A percentile compares a stretch with the other conserved stretches of the same genome.
phyloP scores from a whole-genome alignment of 2,797 vertebrate species.

The Gobio occitaniae region DNA sequence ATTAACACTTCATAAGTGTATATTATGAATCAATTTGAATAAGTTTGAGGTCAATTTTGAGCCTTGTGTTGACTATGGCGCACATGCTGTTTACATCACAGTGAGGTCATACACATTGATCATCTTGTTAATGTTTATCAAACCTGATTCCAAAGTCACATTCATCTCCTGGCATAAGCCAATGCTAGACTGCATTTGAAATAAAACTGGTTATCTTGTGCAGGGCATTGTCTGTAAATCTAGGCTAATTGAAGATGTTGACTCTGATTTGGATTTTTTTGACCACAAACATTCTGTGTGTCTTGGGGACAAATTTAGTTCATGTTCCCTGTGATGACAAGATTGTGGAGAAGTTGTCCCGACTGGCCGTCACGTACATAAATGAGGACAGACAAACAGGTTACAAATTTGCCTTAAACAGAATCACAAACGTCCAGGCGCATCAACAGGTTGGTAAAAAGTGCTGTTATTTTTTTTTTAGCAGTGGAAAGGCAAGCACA shows the following conservation, averaged over 20 bases:
- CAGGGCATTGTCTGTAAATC: not conserved
- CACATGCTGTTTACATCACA: slow-evolving; percentile 21
- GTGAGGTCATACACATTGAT: slow-evolving; percentile 20
- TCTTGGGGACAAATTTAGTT: slow-evolving; percentile 66
- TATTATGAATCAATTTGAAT: not conserved
- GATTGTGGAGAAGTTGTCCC: slow-evolving; percentile 81
- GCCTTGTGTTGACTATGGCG: not conserved
- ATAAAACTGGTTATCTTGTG: slow-evolving; percentile 10
- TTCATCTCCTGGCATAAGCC: slow-evolving; percentile 27
- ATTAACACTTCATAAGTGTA: not conserved
- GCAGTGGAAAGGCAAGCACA: not conserved
- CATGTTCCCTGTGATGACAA: slow-evolving; percentile 80
- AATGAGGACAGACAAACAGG: slow-evolving; percentile 81
- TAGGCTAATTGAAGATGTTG: slow-evolving; percentile 5
- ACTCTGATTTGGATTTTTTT: slow-evolving; percentile 22
- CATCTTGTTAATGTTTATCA: slow-evolving; percentile 52
- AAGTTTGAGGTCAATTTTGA: not conserved
- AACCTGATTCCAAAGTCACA: slow-evolving; percentile 52
- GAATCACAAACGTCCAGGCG: slow-evolving; percentile 77
- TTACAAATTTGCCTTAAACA: slow-evolving; percentile 84
- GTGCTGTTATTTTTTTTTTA: not conserved
- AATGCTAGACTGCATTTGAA: slow-evolving; percentile 22
- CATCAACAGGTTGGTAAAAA: slow-evolving; percentile 77
- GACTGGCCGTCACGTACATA: slow-evolving; percentile 81
- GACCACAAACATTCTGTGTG: slow-evolving; percentile 17